Conservation (phyloP, 2,888 invertebrate species). For the Cephus pulcher region DNA sequence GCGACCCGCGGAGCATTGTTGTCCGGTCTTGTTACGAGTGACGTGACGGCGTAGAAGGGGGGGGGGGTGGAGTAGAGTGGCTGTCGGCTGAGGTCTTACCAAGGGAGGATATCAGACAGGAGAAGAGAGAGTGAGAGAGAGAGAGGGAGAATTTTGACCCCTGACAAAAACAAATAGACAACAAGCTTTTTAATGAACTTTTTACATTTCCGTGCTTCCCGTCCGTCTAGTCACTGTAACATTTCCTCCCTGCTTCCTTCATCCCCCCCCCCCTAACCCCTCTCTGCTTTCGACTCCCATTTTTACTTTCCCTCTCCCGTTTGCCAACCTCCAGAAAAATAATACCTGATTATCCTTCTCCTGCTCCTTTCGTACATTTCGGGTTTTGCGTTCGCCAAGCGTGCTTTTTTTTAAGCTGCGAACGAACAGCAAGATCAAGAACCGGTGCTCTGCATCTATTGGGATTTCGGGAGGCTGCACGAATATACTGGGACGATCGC, state of each 20-base stretch:
- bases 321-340: background rate
- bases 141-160: background rate
- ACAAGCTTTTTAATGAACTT: background rate
- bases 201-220: background rate
- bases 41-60: slow-evolving; percentile 39
- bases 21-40: slow-evolving; percentile 56
- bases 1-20: slow-evolving; percentile 52
- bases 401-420: background rate
- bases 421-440: background rate
- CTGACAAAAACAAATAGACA: background rate
- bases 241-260: slow-evolving; percentile 1
- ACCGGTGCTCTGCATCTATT: background rate
- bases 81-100: background rate
- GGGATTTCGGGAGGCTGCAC: background rate
- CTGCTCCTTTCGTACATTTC: background rate
- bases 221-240: background rate
- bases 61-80: slow-evolving; percentile 1
- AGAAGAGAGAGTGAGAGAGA: slow-evolving; percentile 7
- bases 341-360: background rate
- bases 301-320: too few relatives aligned
- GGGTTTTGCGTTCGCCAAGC: background rate
- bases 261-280: background rate
- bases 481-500: background rate
- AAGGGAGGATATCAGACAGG: slow-evolving; percentile 14
- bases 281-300: background rate